Conservation (phyloP, 2,113 vertebrate species). For the Alaudala cheleensis region DNA sequence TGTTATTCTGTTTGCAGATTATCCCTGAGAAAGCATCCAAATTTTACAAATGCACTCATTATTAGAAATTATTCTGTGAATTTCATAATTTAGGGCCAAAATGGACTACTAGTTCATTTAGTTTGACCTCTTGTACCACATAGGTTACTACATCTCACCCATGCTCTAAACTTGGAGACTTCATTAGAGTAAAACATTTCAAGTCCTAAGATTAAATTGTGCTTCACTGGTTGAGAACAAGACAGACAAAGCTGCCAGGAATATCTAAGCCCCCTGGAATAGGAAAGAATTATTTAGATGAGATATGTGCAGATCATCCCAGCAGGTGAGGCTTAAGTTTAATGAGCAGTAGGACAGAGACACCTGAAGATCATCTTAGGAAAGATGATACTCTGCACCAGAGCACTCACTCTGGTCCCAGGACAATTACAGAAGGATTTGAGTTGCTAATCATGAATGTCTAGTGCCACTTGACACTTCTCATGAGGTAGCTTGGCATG, state of each 20-base stretch:
- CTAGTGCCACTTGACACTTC: background rate
- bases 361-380: background rate
- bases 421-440: background rate
- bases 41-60: background rate
- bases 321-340: constrained; percentile 6
- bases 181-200: constrained; percentile 9
- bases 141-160: background rate
- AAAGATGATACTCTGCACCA: background rate
- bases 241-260: background rate
- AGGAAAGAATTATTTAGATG: constrained; percentile 2
- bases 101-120: background rate
- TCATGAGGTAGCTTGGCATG: background rate
- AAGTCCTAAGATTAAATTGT: constrained; percentile 5
- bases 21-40: background rate
- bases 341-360: background rate
- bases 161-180: background rate
- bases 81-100: background rate
- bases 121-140: background rate
- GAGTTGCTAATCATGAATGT: background rate
- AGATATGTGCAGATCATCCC: background rate
- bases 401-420: background rate
- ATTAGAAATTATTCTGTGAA: constrained; percentile 5
- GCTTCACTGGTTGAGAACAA: background rate
- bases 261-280: background rate
- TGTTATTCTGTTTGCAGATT: constrained; percentile 17